These are phyloP conservation scores for Alethe castanea DNA, from an alignment of 2,113 vertebrate genomes.

Conservation along the genomic window DNA sequence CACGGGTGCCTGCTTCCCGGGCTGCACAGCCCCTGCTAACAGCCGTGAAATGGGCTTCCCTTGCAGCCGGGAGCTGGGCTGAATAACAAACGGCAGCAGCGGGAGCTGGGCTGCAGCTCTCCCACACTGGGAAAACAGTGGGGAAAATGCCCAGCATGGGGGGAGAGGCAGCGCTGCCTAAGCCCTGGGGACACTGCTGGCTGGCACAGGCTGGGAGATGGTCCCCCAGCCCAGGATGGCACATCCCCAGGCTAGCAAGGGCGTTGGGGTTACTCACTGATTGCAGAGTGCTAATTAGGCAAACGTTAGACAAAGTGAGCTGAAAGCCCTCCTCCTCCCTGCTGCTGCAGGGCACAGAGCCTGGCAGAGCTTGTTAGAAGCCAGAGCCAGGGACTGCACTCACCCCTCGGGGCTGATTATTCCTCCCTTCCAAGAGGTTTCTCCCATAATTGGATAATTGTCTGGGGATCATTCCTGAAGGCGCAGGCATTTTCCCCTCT, in stretches of 20 bases:
- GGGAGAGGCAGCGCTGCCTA: background rate
- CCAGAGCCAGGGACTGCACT: background rate
- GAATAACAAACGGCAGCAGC: conserved; percentile 9
- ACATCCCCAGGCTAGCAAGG: background rate
- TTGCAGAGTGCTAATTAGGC: conserved; percentile 48
- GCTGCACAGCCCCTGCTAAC: accelerated
- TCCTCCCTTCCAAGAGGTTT: conserved; percentile 15
- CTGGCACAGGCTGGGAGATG: background rate
- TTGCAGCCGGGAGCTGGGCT: background rate
- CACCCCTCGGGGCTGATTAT: conserved; percentile 9
- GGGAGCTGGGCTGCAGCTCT: background rate
- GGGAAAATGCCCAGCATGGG: background rate
- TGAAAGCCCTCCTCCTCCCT: background rate
- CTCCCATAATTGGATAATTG: conserved; percentile 39
- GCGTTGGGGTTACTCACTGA: background rate
- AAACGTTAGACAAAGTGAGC: background rate
- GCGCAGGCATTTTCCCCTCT: background rate
- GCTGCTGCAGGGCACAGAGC: background rate
- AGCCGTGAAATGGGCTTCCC: background rate
- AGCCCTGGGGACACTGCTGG: background rate
- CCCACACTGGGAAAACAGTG: background rate
- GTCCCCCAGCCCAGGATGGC: background rate
- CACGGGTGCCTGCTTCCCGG: background rate
- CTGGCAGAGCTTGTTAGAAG: conserved; percentile 15
- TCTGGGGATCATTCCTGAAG: background rate